A percentile compares a stretch with the other conserved stretches of the same genome.
Conservation (phyloP, 2,797 vertebrate genomes). For the Falco concolor region DNA sequence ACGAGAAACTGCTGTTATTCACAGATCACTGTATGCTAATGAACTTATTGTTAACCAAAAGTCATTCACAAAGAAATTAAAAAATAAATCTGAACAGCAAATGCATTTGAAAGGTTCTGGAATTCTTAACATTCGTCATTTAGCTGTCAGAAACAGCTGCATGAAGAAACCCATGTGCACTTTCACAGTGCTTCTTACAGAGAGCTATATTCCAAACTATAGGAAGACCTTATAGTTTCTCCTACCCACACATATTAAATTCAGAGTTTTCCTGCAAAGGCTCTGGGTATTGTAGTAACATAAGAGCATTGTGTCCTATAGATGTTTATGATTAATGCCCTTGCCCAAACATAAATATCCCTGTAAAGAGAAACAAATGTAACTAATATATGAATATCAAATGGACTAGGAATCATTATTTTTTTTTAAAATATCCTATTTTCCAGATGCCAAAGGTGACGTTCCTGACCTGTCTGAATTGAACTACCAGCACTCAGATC, state of each 20-base stretch:
- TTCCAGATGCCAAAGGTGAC: neutral
- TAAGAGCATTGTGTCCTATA: neutral
- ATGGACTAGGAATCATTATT: rapidly evolving
- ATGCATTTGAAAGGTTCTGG: neutral
- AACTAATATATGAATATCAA: neutral
- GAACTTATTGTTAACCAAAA: neutral
- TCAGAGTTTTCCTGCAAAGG: neutral
- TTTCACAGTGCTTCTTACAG: neutral
- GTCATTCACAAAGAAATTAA: neutral
- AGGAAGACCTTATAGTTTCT: neutral
- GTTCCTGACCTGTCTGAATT: neutral
- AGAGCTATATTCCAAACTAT: neutral
- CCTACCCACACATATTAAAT: neutral
- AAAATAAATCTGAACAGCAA: neutral
- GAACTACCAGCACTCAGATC: neutral
- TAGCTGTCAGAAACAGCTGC: neutral
- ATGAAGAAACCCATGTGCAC: rapidly evolving
- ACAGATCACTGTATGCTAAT: neutral
- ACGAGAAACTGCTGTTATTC: neutral
- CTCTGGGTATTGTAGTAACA: neutral
- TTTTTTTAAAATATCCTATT: neutral
- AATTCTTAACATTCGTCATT: neutral
- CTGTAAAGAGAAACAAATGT: neutral
- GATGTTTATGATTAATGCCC: neutral
- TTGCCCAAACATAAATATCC: neutral